A percentile compares a stretch with the other conserved stretches of the same genome.
These are phyloP conservation scores for Ornithoptera alexandrae DNA, from an alignment of 2,888 invertebrate genomes.

Conservation along the genomic window DNA sequence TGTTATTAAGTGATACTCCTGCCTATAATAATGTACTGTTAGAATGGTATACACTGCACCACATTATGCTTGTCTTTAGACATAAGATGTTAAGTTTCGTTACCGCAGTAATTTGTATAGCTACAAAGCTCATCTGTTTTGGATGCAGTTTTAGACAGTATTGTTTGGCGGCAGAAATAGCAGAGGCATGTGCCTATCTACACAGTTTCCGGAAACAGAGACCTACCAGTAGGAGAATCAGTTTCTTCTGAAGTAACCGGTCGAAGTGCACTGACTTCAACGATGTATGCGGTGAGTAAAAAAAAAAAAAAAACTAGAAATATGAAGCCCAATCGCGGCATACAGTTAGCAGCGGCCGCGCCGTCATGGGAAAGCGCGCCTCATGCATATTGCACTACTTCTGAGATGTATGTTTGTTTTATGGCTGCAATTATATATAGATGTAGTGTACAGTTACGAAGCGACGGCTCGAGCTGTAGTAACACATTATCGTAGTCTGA, in stretches of 20 bases:
- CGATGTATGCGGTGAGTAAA: conserved; percentile 47
- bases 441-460: conserved; percentile 15
- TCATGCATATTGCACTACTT: conserved; percentile 77
- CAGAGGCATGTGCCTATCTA: too few relatives aligned
- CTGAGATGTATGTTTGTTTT: conserved; percentile 46
- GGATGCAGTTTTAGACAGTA: too few relatives aligned
- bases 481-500: too few relatives aligned
- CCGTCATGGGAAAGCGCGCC: conserved; percentile 68
- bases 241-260: conserved; percentile 33
- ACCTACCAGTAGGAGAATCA: too few relatives aligned
- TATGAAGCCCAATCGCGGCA: conserved; percentile 64
- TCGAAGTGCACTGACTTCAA: conserved; percentile 60
- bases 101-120: too few relatives aligned
- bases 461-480: too few relatives aligned
- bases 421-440: conserved; percentile 49
- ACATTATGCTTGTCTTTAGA: too few relatives aligned
- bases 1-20: background rate
- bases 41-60: too few relatives aligned
- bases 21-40: background rate
- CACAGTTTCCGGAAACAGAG: too few relatives aligned
- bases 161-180: too few relatives aligned
- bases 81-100: too few relatives aligned
- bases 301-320: conserved; percentile 46
- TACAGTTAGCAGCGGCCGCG: conserved; percentile 55
- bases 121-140: too few relatives aligned